These are phyloP conservation scores for Neopipo cinnamomea DNA, from an alignment of 2,113 vertebrate species.

Conservation along the genomic window DNA sequence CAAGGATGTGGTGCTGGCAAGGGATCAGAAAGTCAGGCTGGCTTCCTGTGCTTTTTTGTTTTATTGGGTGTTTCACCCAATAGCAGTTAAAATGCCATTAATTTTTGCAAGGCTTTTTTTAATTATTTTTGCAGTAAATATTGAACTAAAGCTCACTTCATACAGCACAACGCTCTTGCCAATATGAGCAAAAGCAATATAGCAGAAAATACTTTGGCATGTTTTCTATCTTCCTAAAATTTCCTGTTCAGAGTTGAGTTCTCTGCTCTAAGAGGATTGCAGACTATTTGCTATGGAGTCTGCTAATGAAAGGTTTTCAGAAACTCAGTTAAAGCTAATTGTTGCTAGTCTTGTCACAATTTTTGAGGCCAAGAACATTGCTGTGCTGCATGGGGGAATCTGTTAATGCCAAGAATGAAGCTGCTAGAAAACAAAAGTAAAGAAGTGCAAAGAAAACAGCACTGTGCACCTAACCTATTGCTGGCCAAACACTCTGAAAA, in stretches of 20 bases:
- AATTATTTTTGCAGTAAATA: not conserved
- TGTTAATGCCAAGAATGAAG: not conserved
- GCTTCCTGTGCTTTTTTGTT: not conserved
- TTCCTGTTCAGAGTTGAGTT: not conserved
- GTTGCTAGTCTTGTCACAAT: not conserved
- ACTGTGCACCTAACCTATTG: not conserved
- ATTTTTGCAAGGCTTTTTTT: not conserved
- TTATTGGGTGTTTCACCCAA: not conserved
- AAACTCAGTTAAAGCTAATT: not conserved
- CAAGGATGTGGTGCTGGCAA: not conserved
- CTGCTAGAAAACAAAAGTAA: not conserved
- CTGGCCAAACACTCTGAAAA: not conserved
- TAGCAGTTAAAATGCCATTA: not conserved
- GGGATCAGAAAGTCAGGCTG: not conserved
- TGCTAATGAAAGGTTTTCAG: not conserved
- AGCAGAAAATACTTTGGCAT: conserved; percentile 4
- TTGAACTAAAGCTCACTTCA: not conserved
- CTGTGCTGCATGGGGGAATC: not conserved
- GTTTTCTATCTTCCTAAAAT: not conserved
- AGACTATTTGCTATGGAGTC: not conserved
- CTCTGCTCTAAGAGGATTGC: not conserved
- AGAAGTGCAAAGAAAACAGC: not conserved
- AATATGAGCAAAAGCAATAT: not conserved
- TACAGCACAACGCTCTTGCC: not conserved
- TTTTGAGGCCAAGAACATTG: not conserved